These are phyloP conservation scores for Trachymyrmex cornetzi DNA, from an alignment of 1,140 invertebrate species.

Conservation along the genomic window DNA sequence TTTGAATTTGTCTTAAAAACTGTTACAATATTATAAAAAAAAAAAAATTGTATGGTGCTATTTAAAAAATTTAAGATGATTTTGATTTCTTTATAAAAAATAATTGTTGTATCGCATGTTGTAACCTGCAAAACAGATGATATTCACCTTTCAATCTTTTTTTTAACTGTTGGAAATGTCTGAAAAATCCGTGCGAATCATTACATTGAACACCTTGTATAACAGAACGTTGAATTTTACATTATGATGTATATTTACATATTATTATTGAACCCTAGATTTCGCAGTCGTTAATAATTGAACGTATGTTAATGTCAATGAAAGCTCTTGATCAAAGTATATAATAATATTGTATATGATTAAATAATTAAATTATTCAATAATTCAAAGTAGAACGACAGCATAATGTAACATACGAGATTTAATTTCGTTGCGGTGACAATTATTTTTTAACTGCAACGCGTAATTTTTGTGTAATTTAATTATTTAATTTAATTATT, in stretches of 20 bases:
- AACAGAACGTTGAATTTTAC: neutral
- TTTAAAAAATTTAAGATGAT: too few species aligned
- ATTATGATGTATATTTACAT: neutral
- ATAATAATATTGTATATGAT: neutral
- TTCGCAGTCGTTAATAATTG: slow-evolving; percentile 6
- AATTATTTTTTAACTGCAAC: neutral
- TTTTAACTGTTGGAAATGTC: too few species aligned
- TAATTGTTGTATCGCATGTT: too few species aligned
- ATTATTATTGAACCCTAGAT: neutral
- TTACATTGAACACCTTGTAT: neutral
- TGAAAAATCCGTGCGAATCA: too few species aligned
- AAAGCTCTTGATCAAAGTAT: neutral
- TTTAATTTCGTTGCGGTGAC: neutral
- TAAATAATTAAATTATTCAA: slow-evolving; percentile 11
- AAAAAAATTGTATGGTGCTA: too few species aligned
- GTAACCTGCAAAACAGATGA: too few species aligned
- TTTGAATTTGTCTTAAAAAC: too few species aligned
- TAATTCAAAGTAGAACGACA: neutral
- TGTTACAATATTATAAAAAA: too few species aligned
- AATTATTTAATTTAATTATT: neutral
- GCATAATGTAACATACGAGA: neutral
- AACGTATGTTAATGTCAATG: neutral
- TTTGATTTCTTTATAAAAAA: too few species aligned
- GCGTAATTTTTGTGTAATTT: neutral
- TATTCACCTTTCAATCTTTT: too few species aligned